A percentile compares a stretch with the other conserved stretches of the same genome.
phyloP scores from a whole-genome alignment of 2,797 vertebrate species.

The Antennarius maculatus region DNA sequence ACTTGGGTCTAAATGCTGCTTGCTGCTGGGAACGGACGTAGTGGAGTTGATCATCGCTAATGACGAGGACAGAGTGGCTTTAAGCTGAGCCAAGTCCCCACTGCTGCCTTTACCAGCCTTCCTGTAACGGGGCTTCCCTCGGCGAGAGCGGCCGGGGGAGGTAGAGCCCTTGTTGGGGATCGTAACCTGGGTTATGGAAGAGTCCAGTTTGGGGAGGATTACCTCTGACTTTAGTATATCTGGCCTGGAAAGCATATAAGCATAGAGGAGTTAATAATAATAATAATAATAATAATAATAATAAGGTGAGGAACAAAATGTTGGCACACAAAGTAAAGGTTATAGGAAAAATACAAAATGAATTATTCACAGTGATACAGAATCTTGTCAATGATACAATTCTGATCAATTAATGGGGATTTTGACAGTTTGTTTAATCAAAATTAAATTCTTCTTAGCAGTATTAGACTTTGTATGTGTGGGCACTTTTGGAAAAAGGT shows the following conservation, averaged over 20 bases:
- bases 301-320: too few species aligned
- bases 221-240: constrained; percentile 94
- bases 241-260: constrained; percentile 79
- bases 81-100: constrained; percentile 87
- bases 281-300: not conserved
- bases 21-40: constrained; percentile 75
- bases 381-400: too few species aligned
- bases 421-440: too few species aligned
- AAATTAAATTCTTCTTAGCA: too few species aligned
- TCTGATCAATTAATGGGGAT: too few species aligned
- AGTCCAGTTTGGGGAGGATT: constrained; percentile 91
- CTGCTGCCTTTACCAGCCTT: constrained; percentile 90
- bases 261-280: not conserved
- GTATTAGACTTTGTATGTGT: too few species aligned
- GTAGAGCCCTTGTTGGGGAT: constrained; percentile 92
- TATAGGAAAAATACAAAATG: too few species aligned
- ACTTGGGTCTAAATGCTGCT: constrained; percentile 78
- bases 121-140: constrained; percentile 91
- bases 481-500: too few species aligned
- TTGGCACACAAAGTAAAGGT: too few species aligned
- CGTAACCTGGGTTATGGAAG: constrained; percentile 90
- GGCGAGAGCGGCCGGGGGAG: constrained; percentile 89
- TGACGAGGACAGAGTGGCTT: constrained; percentile 80
- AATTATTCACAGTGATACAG: too few species aligned
- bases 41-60: constrained; percentile 73